phyloP scores from a whole-genome alignment of 2,888 invertebrate species.

The Epistrophe eligans region DNA sequence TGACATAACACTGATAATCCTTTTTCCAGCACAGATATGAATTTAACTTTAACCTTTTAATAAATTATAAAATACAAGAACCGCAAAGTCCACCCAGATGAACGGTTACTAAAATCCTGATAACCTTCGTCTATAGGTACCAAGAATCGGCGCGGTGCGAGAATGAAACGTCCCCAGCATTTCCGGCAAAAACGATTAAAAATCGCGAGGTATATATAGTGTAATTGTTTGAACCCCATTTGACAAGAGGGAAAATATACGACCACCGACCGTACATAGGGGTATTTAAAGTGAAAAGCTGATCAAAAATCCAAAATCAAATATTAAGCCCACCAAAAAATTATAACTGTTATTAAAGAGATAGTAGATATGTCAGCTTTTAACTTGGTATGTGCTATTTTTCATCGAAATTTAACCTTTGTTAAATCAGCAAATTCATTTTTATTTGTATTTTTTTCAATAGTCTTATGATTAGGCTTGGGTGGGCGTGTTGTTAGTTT shows the following conservation, averaged over 20 bases:
- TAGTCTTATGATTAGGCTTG: no score
- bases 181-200: background rate
- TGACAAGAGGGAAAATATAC: conserved; percentile 46
- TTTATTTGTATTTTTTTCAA: no score
- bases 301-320: no score
- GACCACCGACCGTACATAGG: background rate
- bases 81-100: conserved; percentile 51
- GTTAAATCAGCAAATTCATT: no score
- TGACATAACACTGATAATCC: conserved; percentile 77
- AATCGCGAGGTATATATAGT: background rate
- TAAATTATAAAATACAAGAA: conserved; percentile 65
- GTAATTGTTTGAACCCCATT: conserved; percentile 32
- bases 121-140: conserved; percentile 57
- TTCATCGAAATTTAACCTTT: no score
- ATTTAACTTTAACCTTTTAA: conserved; percentile 45
- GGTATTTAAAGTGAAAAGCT: no score
- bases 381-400: no score
- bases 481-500: no score
- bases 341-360: no score
- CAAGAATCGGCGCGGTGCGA: background rate
- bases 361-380: no score
- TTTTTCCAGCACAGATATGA: conserved; percentile 50
- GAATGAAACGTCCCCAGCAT: conserved; percentile 19
- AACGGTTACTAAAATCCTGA: conserved; percentile 58
- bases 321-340: no score